Conservation (phyloP, 2,888 invertebrate species). For the Herminia tarsipennalis region DNA sequence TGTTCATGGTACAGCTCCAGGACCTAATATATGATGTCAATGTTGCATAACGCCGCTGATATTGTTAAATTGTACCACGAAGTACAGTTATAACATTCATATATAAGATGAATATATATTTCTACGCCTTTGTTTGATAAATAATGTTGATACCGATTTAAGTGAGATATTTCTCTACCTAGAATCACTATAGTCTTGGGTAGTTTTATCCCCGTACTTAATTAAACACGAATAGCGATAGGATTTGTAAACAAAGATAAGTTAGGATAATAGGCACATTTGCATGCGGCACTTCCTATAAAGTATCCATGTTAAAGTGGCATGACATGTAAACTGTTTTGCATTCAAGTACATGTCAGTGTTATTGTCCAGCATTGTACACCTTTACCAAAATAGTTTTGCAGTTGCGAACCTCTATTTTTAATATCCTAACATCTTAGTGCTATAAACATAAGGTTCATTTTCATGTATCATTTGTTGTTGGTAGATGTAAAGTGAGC, state of each 20-base stretch:
- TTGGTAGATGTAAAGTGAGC: conserved; percentile 30
- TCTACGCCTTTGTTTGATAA: too few relatives aligned
- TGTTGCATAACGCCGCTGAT: too few relatives aligned
- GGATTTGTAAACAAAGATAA: conserved; percentile 35
- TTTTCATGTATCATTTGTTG: conserved; percentile 31
- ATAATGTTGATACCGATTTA: too few relatives aligned
- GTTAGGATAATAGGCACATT: conserved; percentile 46
- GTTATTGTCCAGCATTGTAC: conserved; percentile 77
- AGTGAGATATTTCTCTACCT: neutral
- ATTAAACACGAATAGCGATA: conserved; percentile 19
- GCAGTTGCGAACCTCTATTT: conserved; percentile 13
- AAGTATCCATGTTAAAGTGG: conserved; percentile 69
- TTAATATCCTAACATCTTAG: conserved; percentile 34
- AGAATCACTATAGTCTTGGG: neutral
- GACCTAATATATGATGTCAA: too few relatives aligned
- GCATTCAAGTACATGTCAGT: conserved; percentile 79
- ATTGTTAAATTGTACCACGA: too few relatives aligned
- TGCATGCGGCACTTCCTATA: conserved; percentile 70
- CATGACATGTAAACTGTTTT: conserved; percentile 78
- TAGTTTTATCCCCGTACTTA: conserved; percentile 1
- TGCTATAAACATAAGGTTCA: conserved; percentile 21
- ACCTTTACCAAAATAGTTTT: conserved; percentile 35
- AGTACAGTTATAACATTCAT: too few relatives aligned
- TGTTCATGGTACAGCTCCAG: too few relatives aligned
- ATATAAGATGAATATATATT: too few relatives aligned